Percentiles rank a stretch among this genome's conserved stretches.
Evolutionary conservation across 53 echinoderm and acorn worm genomes (phyloP).

Genomic region (Echinometra lucunter): DNA sequence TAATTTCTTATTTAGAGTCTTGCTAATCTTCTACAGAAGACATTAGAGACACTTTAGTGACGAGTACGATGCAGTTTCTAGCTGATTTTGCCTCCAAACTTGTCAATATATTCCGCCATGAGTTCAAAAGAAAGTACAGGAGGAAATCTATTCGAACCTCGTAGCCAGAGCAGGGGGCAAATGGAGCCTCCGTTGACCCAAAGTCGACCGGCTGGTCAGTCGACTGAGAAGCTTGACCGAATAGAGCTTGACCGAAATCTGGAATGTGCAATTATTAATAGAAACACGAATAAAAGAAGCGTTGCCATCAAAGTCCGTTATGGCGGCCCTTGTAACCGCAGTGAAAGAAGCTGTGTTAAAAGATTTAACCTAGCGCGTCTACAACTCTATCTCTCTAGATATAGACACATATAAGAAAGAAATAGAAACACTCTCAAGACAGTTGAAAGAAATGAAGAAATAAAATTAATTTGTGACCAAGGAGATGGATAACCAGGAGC

Average conservation of each 20-base stretch:
- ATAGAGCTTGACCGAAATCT: neutral
- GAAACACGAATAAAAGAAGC: neutral
- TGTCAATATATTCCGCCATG: no score
- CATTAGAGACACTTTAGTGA: no score
- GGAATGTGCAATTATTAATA: neutral
- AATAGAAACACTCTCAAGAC: neutral
- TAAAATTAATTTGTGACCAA: neutral
- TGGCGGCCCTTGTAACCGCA: neutral
- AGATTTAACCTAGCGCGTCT: neutral
- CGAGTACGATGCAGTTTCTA: no score
- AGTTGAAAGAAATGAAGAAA: neutral
- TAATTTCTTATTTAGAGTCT: no score
- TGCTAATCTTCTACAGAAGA: no score
- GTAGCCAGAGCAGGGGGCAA: no score
- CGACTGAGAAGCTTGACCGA: neutral
- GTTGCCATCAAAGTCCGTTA: neutral
- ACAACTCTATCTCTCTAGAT: neutral
- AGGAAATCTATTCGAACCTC: no score
- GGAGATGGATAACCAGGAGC: neutral
- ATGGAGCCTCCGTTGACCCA: no score
- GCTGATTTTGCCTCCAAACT: no score
- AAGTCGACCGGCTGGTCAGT: neutral
- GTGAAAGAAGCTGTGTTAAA: slow-evolving; percentile 7
- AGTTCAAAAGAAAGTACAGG: no score
- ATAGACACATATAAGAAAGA: neutral